Evolutionary conservation across 2,888 invertebrate species (phyloP), one percentile per base, ranked within the genome.

Genomic region (Spatulosminthurus flaviceps): DNA sequence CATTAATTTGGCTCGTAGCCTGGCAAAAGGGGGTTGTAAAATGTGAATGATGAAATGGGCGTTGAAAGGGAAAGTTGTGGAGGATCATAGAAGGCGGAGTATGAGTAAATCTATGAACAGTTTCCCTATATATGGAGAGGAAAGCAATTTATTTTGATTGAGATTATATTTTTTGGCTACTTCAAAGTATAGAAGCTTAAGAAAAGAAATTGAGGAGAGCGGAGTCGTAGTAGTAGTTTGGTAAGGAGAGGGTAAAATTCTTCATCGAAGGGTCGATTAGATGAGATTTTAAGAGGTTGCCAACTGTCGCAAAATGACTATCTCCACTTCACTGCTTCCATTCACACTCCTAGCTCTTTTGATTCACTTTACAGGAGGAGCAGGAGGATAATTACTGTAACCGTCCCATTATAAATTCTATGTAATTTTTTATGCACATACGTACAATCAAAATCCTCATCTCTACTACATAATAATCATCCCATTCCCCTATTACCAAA

Each of bases 261-360:
- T 64, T 64, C 60, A 72, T 26, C 64, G 64, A 34, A 29, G 66
- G 66, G 75, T 75, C 66, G 76, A 76, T 43, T 74, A 60, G 74
- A 74, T 21, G 76, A 67, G 51, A 76, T 43, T 67, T 51, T 67
- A 76, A 67, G 67, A 76, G 67, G 67, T 67, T 76, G 26, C 43
- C 76, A 76, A 76, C 76, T 76, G 76, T 76, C 76, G 66, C 67
- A 43, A 76, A 67, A 76, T 28, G 67, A 28, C 42, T 76, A 1
- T 76, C n/a, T 43, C 76, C 76, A 76, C 28, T 67, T 28, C 24
- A 76, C 9, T 67, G 76, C 41, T 0, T 76, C 69, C 51, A 76
- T 76, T 67, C 67, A 66, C 1, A n/a, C 13, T 19, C 51, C 13
- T n/a, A 64, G 24, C 29, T 26, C 66, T 76, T 66, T 76, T 26